These are phyloP conservation scores for Sternotherus odoratus DNA, from an alignment of 2,797 vertebrate species.

Conservation along the genomic window DNA sequence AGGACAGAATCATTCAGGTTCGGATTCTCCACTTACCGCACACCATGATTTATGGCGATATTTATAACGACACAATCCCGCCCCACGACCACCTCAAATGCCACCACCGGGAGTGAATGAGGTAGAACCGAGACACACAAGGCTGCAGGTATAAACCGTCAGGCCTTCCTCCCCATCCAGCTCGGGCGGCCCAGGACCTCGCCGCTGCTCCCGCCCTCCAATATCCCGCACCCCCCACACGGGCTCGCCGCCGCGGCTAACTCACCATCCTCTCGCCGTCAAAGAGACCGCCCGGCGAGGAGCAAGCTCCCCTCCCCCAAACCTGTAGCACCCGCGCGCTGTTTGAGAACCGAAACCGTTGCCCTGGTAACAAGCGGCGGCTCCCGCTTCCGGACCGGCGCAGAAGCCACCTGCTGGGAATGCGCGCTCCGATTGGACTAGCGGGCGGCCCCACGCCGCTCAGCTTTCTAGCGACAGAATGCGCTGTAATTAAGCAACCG, in stretches of 20 bases:
- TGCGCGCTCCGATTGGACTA: not conserved
- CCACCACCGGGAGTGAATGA: not conserved
- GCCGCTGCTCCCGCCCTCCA: not conserved
- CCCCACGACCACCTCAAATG: not conserved
- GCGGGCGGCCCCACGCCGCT: not conserved
- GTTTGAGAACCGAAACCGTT: not conserved
- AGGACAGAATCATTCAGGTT: not conserved
- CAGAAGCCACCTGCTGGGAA: accelerated
- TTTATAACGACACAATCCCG: not conserved
- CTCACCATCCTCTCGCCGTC: not conserved
- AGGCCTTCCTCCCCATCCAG: not conserved
- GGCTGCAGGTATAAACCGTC: not conserved
- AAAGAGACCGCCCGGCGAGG: not conserved
- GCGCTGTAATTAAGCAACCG: not conserved
- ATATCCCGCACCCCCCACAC: too few relatives aligned
- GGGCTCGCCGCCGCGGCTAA: not conserved
- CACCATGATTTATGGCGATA: too few relatives aligned
- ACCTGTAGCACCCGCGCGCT: not conserved
- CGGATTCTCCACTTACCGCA: too few relatives aligned
- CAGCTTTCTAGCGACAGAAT: not conserved
- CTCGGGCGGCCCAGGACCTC: too few relatives aligned
- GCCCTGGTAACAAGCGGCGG: not conserved
- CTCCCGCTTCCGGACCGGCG: not conserved
- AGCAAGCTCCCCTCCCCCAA: not conserved
- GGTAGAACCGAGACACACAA: not conserved